phyloP scores from a whole-genome alignment of 2,888 invertebrate species.

The Lacanobia oleracea region DNA sequence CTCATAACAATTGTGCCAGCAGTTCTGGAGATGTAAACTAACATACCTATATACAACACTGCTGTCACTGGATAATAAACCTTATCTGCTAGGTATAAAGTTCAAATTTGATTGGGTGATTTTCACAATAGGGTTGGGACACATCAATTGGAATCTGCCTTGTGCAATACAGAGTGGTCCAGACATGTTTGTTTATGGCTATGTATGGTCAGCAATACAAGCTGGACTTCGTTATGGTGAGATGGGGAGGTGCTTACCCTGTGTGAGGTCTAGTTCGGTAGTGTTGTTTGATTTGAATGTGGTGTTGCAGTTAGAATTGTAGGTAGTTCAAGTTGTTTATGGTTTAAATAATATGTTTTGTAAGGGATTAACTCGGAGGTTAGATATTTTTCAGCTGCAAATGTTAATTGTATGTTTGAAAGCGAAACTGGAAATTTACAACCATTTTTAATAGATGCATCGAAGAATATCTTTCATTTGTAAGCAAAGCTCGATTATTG shows the following conservation, averaged over 20 bases:
- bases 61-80: neutral
- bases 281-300: conserved; percentile 1
- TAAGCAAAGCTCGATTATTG: neutral
- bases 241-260: conserved; percentile 27
- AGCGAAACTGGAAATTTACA: neutral
- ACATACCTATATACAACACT: conserved; percentile 5
- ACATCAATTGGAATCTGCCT: conserved; percentile 67
- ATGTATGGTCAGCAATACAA: conserved; percentile 61
- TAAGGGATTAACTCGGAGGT: no score
- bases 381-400: neutral
- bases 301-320: neutral
- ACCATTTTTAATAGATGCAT: no score
- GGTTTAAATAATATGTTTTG: neutral
- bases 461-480: neutral
- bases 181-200: conserved; percentile 67
- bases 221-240: conserved; percentile 22
- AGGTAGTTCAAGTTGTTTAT: neutral
- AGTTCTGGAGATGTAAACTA: conserved; percentile 42
- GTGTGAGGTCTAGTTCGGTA: neutral
- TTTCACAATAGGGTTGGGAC: conserved; percentile 49
- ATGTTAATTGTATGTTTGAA: no score
- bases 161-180: conserved; percentile 60
- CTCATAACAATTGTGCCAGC: conserved; percentile 56
- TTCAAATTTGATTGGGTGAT: conserved; percentile 23
- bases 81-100: neutral